Conservation (phyloP, 2,888 invertebrate genomes). For the Spialia ferax region DNA sequence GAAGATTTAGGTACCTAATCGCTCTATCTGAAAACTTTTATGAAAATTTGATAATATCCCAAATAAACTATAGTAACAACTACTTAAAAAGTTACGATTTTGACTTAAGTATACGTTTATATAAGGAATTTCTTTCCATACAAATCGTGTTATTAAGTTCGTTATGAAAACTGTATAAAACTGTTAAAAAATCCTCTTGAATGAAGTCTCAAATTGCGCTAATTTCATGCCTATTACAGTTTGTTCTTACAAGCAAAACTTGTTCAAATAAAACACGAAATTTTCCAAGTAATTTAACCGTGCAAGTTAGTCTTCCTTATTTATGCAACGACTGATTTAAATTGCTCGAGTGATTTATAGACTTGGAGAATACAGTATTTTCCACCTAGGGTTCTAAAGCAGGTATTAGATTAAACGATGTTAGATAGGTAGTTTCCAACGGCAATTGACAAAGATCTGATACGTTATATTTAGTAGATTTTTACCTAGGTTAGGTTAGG, state of each 20-base stretch:
- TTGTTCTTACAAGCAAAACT: neutral
- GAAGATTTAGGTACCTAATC: no score
- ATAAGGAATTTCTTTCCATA: no score
- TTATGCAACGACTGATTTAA: slow-evolving; percentile 37
- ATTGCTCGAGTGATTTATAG: slow-evolving; percentile 31
- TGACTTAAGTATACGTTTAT: no score
- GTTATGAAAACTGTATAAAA: neutral
- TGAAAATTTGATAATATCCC: no score
- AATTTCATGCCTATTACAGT: neutral
- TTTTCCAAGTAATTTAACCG: slow-evolving; percentile 28
- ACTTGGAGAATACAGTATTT: neutral
- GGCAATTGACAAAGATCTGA: no score
- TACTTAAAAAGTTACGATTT: no score
- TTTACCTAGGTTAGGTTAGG: no score
- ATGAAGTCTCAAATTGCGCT: neutral
- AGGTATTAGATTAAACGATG: slow-evolving; percentile 21
- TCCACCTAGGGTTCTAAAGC: slow-evolving; percentile 14
- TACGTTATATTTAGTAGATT: no score
- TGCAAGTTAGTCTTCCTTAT: slow-evolving; percentile 31
- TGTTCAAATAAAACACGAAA: slow-evolving; percentile 21
- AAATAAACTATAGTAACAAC: no score
- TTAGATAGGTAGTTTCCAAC: neutral
- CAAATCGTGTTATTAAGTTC: no score
- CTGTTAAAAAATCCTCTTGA: neutral
- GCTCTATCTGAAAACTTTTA: no score